These are phyloP conservation scores for Acrossocheilus fasciatus DNA, from an alignment of 2,797 vertebrate genomes.

Conservation along the genomic window DNA sequence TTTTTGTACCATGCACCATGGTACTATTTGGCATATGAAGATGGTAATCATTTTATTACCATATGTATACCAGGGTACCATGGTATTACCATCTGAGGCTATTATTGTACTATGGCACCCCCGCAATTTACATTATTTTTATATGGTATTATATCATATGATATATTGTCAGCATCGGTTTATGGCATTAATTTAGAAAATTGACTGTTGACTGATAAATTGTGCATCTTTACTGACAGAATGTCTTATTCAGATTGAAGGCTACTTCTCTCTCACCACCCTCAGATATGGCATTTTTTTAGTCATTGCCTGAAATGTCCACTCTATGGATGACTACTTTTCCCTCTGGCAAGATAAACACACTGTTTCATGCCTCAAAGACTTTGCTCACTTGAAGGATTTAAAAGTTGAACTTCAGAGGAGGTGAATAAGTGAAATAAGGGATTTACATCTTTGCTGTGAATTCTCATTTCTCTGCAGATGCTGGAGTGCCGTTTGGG, in stretches of 20 bases:
- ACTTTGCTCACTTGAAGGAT: neutral
- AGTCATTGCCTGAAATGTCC: constrained; percentile 21
- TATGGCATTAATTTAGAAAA: neutral
- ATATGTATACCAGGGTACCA: neutral
- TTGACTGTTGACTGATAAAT: neutral
- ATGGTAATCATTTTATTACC: neutral
- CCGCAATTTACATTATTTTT: neutral
- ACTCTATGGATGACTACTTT: constrained; percentile 1
- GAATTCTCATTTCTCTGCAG: constrained; percentile 71
- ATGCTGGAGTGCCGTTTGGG: constrained; percentile 85
- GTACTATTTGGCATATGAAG: neutral
- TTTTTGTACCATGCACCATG: neutral
- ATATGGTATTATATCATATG: neutral
- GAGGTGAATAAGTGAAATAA: constrained; percentile 29
- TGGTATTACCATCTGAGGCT: neutral
- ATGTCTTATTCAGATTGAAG: neutral
- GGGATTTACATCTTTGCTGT: constrained; percentile 5
- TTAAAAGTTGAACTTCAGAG: constrained; percentile 31
- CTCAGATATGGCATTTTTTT: neutral
- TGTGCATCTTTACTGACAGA: neutral
- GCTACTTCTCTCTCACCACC: neutral
- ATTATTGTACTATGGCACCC: neutral
- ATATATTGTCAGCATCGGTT: neutral
- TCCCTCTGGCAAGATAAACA: constrained; percentile 31
- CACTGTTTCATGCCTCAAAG: constrained; percentile 47